Evolutionary conservation across 2,797 vertebrate genomes (phyloP).

Genomic region (Oreochromis grahami): DNA sequence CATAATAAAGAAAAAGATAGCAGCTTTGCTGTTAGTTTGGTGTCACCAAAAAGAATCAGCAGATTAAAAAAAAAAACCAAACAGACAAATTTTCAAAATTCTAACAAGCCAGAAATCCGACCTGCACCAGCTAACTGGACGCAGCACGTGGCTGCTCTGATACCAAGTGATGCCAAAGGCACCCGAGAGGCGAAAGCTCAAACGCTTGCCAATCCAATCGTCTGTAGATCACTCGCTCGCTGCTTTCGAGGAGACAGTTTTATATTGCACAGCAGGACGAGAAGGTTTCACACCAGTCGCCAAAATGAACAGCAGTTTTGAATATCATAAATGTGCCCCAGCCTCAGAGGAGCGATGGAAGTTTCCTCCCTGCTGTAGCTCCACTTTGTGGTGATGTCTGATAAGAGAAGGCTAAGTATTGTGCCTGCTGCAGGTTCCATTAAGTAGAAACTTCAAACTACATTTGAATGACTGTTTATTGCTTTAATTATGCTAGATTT

Average conservation of each 20-base stretch:
- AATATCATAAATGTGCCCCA: neutral
- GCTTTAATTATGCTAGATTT: neutral
- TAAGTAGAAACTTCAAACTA: neutral
- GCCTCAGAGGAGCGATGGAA: neutral
- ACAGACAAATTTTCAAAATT: neutral
- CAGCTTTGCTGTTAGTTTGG: neutral
- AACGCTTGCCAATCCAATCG: neutral
- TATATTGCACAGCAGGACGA: neutral
- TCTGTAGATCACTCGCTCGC: neutral
- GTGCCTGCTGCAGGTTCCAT: constrained; percentile 5
- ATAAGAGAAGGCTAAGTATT: constrained; percentile 4
- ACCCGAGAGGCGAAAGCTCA: neutral
- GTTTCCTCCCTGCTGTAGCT: neutral
- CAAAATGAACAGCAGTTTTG: neutral
- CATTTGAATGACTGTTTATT: neutral
- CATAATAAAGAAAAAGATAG: neutral
- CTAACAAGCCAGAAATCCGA: neutral
- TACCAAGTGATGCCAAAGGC: constrained; percentile 3
- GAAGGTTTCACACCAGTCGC: neutral
- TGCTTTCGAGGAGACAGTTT: neutral
- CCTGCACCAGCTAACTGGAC: neutral
- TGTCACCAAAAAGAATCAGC: neutral
- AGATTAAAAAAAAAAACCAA: neutral
- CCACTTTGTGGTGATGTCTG: neutral
- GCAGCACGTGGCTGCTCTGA: neutral